Evolutionary conservation across 2,797 vertebrate species (phyloP).

Genomic region (Fistularia tabacaria): DNA sequence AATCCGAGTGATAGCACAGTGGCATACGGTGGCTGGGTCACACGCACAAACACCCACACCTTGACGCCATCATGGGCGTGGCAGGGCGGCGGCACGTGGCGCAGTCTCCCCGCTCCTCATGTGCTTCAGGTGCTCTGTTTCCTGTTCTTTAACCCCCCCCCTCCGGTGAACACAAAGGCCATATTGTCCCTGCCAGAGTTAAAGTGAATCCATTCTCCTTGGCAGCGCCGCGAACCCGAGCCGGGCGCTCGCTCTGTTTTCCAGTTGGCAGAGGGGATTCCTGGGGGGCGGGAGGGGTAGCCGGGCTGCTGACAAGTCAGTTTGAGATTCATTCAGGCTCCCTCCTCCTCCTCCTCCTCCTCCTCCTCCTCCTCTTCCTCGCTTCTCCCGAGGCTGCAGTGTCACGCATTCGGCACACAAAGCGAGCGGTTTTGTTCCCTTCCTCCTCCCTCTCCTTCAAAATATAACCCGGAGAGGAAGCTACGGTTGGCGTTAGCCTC

Average conservation of each 20-base stretch:
- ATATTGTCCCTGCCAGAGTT: slow-evolving; percentile 70
- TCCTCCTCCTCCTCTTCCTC: too few relatives aligned
- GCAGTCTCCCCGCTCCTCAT: slow-evolving; percentile 66
- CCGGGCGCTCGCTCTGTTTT: slow-evolving; percentile 42
- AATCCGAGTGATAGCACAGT: slow-evolving; percentile 12
- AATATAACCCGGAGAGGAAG: slow-evolving; percentile 30
- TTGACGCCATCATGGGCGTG: slow-evolving; percentile 1
- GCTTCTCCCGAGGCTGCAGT: too few relatives aligned
- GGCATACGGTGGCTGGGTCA: slow-evolving; percentile 31
- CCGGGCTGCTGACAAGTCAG: slow-evolving; percentile 50
- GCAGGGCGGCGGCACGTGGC: slow-evolving; percentile 66
- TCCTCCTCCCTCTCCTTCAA: slow-evolving; percentile 21
- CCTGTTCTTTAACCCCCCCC: slow-evolving; percentile 52
- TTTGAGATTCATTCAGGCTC: slow-evolving; percentile 52
- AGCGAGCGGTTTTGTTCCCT: slow-evolving; percentile 28
- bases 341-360: slow-evolving; percentile 31
- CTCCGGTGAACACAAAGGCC: slow-evolving; percentile 68
- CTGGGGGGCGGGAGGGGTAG: slow-evolving; percentile 37
- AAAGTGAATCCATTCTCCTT: slow-evolving; percentile 68
- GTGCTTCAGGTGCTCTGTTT: slow-evolving; percentile 75
- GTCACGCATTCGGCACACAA: slow-evolving; percentile 31
- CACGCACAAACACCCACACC: slow-evolving; percentile 30
- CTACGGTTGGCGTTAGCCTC: too few relatives aligned
- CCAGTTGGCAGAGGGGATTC: slow-evolving; percentile 53
- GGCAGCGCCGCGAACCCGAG: slow-evolving; percentile 63